phyloP scores from a whole-genome alignment of 2,113 vertebrate genomes.

The Entosphenus tridentatus region DNA sequence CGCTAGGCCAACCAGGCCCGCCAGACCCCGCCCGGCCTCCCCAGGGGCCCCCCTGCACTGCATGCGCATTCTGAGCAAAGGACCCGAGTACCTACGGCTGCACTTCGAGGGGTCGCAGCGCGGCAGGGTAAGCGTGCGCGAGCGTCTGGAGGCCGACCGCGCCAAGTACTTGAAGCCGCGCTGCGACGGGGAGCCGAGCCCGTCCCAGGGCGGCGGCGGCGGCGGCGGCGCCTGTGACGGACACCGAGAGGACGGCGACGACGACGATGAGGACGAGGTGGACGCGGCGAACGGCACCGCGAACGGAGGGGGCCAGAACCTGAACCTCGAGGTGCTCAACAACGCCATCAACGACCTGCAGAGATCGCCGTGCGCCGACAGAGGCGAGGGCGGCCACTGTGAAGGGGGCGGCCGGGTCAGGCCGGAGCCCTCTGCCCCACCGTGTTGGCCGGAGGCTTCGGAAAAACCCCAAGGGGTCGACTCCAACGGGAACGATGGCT shows the following conservation, averaged over 20 bases:
- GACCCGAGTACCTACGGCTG: conserved; percentile 2
- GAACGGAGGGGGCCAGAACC: neutral
- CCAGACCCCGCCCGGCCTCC: neutral
- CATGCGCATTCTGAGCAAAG: neutral
- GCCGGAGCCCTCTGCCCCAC: neutral
- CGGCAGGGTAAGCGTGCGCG: neutral
- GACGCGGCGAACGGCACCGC: too few species aligned
- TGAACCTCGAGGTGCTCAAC: conserved; percentile 3
- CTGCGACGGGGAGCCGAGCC: too few species aligned
- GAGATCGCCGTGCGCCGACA: neutral
- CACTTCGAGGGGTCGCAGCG: neutral
- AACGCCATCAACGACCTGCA: conserved; percentile 2
- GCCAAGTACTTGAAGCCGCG: conserved; percentile 1
- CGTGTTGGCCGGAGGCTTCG: too few species aligned
- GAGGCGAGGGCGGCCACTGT: too few species aligned
- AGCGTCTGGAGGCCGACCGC: conserved; percentile 1
- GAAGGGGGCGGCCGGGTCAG: neutral
- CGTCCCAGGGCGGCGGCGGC: too few species aligned
- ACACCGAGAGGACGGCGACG: too few species aligned
- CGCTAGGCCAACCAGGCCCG: conserved; percentile 1
- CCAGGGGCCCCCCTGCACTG: neutral
- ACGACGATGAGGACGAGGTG: too few species aligned
- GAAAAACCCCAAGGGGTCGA: neutral
- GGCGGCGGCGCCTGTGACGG: too few species aligned
- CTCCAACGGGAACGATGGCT: conserved; percentile 2